Percentiles rank a stretch among this genome's conserved stretches.
phyloP scores from a whole-genome alignment of 2,797 vertebrate genomes.

The Macropodus opercularis region DNA sequence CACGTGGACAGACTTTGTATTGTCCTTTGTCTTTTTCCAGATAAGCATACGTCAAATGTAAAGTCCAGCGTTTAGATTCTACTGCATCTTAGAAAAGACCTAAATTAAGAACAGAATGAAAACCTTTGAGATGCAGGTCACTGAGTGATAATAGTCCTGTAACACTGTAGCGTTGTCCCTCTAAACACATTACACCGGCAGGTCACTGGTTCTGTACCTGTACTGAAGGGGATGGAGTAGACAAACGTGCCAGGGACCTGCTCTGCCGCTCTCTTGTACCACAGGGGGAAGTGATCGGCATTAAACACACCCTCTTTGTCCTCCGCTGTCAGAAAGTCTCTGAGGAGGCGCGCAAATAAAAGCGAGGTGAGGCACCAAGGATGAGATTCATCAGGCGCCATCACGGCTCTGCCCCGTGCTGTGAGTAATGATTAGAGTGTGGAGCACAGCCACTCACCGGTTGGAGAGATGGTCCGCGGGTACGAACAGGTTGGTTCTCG shows the following conservation, averaged over 20 bases:
- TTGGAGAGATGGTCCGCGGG: constrained; percentile 93
- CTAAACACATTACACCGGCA: too few species aligned
- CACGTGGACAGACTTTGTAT: too few species aligned
- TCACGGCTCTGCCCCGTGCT: constrained; percentile 11
- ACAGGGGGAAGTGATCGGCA: constrained; percentile 98
- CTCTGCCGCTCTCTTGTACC: constrained; percentile 97
- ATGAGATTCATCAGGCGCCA: constrained; percentile 47
- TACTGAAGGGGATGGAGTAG: constrained; percentile 95
- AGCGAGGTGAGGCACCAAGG: constrained; percentile 36
- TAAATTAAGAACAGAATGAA: too few species aligned
- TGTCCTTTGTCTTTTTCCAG: too few species aligned
- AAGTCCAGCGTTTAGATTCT: too few species aligned
- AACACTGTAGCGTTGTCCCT: too few species aligned
- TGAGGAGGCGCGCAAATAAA: constrained; percentile 76
- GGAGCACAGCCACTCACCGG: constrained; percentile 84
- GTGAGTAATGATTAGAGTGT: constrained; percentile 49
- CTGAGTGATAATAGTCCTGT: too few species aligned
- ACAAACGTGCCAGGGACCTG: constrained; percentile 96
- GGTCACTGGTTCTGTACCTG: constrained; percentile 80
- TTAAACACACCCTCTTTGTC: constrained; percentile 98
- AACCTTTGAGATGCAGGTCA: too few species aligned
- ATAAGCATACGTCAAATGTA: too few species aligned
- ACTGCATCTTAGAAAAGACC: too few species aligned
- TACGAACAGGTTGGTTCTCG: constrained; percentile 94
- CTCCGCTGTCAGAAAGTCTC: constrained; percentile 95